Evolutionary conservation across 2,888 invertebrate genomes (phyloP).

Genomic region (Apodemia arnacis): DNA sequence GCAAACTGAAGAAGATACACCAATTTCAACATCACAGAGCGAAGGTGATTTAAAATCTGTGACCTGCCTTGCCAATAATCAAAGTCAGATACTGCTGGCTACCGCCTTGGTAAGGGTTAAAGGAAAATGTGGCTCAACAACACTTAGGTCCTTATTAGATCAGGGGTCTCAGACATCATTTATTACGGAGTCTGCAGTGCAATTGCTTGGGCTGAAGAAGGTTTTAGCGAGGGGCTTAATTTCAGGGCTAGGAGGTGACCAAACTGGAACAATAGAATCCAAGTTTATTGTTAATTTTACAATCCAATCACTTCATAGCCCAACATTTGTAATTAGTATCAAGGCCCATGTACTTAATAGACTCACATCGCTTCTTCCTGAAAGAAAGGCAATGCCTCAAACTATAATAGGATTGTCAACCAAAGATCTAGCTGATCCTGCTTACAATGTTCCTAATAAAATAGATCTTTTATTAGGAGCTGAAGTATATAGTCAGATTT

Average conservation of each 20-base stretch:
- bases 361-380: slow-evolving; percentile 11
- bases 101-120: slow-evolving; percentile 71
- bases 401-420: background rate
- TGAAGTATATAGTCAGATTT: slow-evolving; percentile 72
- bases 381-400: slow-evolving; percentile 2
- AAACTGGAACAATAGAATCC: slow-evolving; percentile 12
- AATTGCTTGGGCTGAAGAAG: slow-evolving; percentile 27
- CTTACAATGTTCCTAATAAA: slow-evolving; percentile 13
- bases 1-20: background rate
- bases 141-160: slow-evolving; percentile 76
- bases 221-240: background rate
- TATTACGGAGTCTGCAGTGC: slow-evolving; percentile 39
- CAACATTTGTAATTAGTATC: background rate
- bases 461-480: slow-evolving; percentile 13
- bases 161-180: slow-evolving; percentile 67
- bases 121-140: slow-evolving; percentile 43
- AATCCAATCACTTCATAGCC: slow-evolving; percentile 6
- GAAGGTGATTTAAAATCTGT: slow-evolving; percentile 1
- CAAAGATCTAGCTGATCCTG: background rate
- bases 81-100: slow-evolving; percentile 54
- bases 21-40: background rate
- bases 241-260: slow-evolving; percentile 25
- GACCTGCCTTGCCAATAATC: slow-evolving; percentile 22
- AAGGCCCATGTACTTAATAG: background rate
- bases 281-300: slow-evolving; percentile 2